A percentile compares a stretch with the other conserved stretches of the same genome.
Evolutionary conservation across 2,113 vertebrate genomes (phyloP).

Genomic region (Boulengeromyrus knoepffleri): DNA sequence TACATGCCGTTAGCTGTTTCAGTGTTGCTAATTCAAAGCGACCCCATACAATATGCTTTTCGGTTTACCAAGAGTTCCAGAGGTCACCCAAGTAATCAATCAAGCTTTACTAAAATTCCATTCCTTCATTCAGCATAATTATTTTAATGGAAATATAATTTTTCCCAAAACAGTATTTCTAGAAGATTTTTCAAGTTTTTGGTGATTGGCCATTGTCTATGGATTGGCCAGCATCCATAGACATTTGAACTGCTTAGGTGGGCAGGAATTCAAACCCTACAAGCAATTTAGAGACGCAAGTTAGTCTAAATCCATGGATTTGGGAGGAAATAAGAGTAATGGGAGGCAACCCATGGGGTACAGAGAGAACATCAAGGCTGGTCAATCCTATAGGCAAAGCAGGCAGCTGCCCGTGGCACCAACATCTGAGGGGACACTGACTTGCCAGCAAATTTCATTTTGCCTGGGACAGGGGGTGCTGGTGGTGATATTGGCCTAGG

Average conservation of each 20-base stretch:
- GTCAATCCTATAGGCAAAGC: background rate
- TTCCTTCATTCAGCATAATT: background rate
- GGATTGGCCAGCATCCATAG: background rate
- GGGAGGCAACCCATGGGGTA: background rate
- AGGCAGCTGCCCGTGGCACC: background rate
- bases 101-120: background rate
- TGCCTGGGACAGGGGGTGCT: background rate
- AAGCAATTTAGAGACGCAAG: background rate
- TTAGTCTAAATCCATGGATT: background rate
- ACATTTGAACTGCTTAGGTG: background rate
- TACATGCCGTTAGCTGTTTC: background rate
- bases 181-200: background rate
- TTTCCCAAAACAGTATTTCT: background rate
- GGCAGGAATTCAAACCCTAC: background rate
- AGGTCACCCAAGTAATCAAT: background rate
- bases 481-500: background rate
- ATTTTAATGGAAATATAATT: background rate
- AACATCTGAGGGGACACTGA: background rate
- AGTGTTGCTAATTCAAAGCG: background rate
- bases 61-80: background rate
- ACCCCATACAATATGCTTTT: background rate
- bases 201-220: background rate
- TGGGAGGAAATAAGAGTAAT: background rate
- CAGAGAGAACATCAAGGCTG: background rate
- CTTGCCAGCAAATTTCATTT: background rate